Percentiles rank a stretch among this genome's conserved stretches.
Conservation (phyloP, 2,797 vertebrate species). For the Gymnoscopelus braueri region DNA sequence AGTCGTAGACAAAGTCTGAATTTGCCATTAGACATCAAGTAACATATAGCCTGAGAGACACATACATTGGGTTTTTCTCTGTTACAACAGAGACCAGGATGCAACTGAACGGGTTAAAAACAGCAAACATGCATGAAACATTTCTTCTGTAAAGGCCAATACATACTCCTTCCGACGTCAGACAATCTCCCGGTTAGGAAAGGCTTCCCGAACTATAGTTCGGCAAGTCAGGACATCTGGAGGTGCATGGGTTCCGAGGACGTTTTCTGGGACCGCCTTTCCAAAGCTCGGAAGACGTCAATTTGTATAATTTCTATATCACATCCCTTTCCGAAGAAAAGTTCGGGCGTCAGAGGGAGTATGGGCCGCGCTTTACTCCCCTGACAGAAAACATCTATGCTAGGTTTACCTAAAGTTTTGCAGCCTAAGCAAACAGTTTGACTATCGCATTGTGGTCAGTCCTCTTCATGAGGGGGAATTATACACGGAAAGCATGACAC, state of each 20-base stretch:
- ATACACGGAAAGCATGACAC: neutral
- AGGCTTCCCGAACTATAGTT: too few relatives aligned
- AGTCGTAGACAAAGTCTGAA: too few relatives aligned
- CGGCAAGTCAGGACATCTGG: too few relatives aligned
- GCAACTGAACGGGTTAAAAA: slow-evolving; percentile 2
- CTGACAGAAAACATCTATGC: neutral
- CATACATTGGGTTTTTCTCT: slow-evolving; percentile 15
- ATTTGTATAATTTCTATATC: too few relatives aligned
- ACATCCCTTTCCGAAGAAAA: too few relatives aligned
- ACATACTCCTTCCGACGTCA: too few relatives aligned
- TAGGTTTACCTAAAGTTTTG: neutral
- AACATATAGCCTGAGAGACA: slow-evolving; percentile 29
- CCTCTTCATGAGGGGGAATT: neutral
- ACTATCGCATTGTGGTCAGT: neutral
- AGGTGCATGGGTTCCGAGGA: too few relatives aligned
- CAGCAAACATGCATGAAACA: slow-evolving; percentile 22
- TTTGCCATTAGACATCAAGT: slow-evolving; percentile 24
- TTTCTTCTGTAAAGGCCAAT: neutral
- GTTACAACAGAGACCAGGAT: neutral
- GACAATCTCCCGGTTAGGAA: too few relatives aligned
- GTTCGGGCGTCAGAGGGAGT: too few relatives aligned
- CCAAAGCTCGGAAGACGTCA: too few relatives aligned
- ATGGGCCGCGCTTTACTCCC: neutral
- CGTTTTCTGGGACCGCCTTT: too few relatives aligned
- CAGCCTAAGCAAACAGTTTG: slow-evolving; percentile 6